Conservation (phyloP, 2,113 vertebrate genomes). For the Gavialis gangeticus region DNA sequence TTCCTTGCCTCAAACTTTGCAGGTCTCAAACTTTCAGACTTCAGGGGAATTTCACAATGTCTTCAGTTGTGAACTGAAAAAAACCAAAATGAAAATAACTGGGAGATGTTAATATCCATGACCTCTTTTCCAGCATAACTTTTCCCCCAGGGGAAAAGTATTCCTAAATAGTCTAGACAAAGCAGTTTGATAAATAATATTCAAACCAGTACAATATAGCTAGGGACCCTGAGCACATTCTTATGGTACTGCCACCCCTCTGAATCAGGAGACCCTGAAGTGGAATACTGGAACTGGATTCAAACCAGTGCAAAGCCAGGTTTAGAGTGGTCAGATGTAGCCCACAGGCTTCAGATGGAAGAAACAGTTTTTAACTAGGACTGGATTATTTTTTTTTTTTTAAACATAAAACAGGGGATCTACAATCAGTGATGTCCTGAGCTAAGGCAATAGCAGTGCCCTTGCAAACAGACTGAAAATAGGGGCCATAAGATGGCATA, state of each 20-base stretch:
- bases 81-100: neutral
- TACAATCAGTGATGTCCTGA: neutral
- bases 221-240: neutral
- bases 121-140: neutral
- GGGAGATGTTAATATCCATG: neutral
- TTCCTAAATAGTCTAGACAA: neutral
- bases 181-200: neutral
- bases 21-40: neutral
- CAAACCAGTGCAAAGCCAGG: neutral
- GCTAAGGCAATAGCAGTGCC: no score
- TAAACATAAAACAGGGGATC: neutral
- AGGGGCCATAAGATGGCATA: fast-evolving
- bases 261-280: neutral
- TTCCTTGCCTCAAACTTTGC: neutral
- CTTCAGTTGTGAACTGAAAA: neutral
- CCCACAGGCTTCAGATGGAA: neutral
- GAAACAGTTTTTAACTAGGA: neutral
- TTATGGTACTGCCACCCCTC: neutral
- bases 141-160: neutral
- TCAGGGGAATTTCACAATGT: neutral
- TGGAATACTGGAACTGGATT: neutral
- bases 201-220: neutral
- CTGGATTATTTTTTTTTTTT: no score
- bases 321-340: neutral
- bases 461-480: neutral